A percentile compares a stretch with the other conserved stretches of the same genome.
Evolutionary conservation across 2,797 vertebrate species (phyloP).

Genomic region (Chloroceryle inda): DNA sequence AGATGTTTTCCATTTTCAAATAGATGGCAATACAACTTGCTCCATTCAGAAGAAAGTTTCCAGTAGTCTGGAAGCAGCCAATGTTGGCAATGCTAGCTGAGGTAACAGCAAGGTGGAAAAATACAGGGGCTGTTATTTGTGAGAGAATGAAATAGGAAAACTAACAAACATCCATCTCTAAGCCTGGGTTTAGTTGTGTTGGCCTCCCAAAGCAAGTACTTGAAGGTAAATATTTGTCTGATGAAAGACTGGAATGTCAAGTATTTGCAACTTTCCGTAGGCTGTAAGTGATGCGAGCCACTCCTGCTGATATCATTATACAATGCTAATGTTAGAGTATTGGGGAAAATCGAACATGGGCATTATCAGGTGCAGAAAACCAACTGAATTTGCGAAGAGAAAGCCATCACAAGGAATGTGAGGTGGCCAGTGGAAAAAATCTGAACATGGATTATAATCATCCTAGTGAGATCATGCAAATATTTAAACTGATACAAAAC

Average conservation of each 20-base stretch:
- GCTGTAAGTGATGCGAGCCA: slow-evolving; percentile 25
- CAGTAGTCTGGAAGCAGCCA: slow-evolving; percentile 33
- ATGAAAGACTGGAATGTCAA: slow-evolving; percentile 45
- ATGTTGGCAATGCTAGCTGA: neutral
- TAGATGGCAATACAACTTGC: neutral
- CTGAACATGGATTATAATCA: neutral
- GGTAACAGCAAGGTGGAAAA: slow-evolving; percentile 30
- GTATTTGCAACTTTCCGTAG: slow-evolving; percentile 52
- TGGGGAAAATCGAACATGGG: neutral
- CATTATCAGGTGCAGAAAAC: neutral
- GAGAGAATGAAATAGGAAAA: slow-evolving; percentile 11
- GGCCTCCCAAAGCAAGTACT: slow-evolving; percentile 52
- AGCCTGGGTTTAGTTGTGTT: slow-evolving; percentile 45
- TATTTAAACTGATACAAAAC: neutral
- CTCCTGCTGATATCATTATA: slow-evolving; percentile 29
- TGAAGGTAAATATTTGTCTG: slow-evolving; percentile 50
- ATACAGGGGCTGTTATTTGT: neutral
- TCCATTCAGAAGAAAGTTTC: slow-evolving; percentile 46
- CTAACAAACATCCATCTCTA: neutral
- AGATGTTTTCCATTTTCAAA: slow-evolving; percentile 38
- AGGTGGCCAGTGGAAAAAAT: neutral
- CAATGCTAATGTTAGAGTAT: slow-evolving; percentile 30
- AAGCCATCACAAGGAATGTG: neutral
- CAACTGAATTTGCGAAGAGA: neutral
- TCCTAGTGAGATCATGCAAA: neutral